These are phyloP conservation scores for Gymnothorax reevesii DNA, from an alignment of 2,797 vertebrate species.

Conservation along the genomic window DNA sequence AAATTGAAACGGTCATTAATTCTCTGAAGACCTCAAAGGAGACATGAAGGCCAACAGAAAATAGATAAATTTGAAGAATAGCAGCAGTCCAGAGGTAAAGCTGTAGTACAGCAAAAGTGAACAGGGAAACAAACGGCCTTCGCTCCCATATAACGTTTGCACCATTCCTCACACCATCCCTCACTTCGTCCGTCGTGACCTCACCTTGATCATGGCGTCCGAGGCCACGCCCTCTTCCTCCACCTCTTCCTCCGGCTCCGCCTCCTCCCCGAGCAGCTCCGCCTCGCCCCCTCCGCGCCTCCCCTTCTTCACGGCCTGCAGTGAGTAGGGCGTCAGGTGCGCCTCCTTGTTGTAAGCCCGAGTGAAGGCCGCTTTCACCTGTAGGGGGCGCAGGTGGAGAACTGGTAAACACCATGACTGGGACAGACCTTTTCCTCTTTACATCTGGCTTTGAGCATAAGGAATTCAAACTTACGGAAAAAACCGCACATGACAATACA, in stretches of 20 bases:
- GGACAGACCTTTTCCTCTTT: too few species aligned
- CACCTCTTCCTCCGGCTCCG: slow-evolving; percentile 67
- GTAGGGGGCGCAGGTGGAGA: slow-evolving; percentile 8
- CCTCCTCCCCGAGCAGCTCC: slow-evolving; percentile 64
- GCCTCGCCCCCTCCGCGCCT: slow-evolving; percentile 59
- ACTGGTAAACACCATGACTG: background rate
- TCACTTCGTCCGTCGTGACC: background rate
- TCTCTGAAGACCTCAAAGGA: background rate
- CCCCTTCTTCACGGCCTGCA: slow-evolving; percentile 76
- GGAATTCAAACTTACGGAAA: too few species aligned
- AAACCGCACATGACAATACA: too few species aligned
- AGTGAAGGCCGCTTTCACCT: slow-evolving; percentile 97
- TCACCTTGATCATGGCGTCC: slow-evolving; percentile 97
- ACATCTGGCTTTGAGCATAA: too few species aligned
- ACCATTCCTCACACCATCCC: too few species aligned
- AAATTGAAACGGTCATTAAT: background rate
- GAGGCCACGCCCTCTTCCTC: slow-evolving; percentile 67
- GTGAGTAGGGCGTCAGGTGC: slow-evolving; percentile 87
- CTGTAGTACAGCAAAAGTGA: background rate
- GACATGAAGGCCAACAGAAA: background rate
- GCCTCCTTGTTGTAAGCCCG: slow-evolving; percentile 89
- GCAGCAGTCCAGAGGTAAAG: background rate
- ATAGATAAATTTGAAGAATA: background rate
- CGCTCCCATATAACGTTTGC: background rate
- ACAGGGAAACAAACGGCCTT: background rate